These are phyloP conservation scores for Fragum fragum DNA, from an alignment of 2,888 invertebrate genomes.

Conservation along the genomic window DNA sequence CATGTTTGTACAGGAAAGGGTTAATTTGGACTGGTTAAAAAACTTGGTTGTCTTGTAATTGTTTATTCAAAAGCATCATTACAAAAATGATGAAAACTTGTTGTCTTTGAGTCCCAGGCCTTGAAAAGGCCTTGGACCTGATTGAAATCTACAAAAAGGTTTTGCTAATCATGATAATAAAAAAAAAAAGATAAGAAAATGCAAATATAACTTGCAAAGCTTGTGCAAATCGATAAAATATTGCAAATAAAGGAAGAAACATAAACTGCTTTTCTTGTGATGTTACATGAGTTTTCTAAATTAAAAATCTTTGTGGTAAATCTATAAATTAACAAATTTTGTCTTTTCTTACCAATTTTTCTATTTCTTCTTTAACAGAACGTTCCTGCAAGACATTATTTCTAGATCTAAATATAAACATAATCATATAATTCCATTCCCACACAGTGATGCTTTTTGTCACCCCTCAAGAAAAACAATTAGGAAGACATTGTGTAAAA, in stretches of 20 bases:
- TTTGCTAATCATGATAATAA: background rate
- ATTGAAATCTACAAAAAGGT: too few relatives aligned
- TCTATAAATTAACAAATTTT: constrained; percentile 25
- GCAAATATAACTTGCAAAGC: background rate
- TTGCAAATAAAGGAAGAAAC: background rate
- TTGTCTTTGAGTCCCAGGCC: too few relatives aligned
- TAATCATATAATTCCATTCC: background rate
- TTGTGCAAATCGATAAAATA: background rate
- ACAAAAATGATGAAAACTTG: too few relatives aligned
- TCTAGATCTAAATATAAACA: background rate
- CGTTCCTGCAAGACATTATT: constrained; percentile 58
- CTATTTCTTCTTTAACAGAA: constrained; percentile 70
- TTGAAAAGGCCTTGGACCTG: too few relatives aligned
- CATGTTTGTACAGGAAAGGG: too few relatives aligned
- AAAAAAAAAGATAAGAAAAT: background rate
- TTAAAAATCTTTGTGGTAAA: constrained; percentile 5
- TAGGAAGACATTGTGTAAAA: too few relatives aligned
- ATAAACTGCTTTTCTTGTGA: constrained; percentile 4
- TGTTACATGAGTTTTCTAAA: constrained; percentile 25
- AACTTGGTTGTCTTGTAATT: too few relatives aligned
- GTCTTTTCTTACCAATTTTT: constrained; percentile 65
- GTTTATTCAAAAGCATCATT: too few relatives aligned
- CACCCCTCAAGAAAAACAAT: too few relatives aligned
- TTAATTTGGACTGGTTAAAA: too few relatives aligned
- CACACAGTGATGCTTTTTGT: too few relatives aligned